These are phyloP conservation scores for Alloscopus bannaensis DNA, from an alignment of 2,888 invertebrate genomes.

Conservation along the genomic window DNA sequence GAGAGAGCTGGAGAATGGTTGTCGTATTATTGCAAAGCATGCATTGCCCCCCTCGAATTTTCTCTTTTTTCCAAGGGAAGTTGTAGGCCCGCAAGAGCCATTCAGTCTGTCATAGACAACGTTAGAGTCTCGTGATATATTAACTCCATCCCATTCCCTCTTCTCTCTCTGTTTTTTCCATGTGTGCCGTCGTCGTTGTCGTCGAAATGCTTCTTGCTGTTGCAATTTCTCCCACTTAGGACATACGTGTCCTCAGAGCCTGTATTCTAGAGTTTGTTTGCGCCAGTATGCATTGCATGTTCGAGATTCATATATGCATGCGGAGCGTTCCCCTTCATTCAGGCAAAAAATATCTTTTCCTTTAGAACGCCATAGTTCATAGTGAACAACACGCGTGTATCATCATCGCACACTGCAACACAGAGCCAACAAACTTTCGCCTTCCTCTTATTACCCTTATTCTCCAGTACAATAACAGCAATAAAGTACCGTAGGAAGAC, in stretches of 20 bases:
- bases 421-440: too few relatives aligned
- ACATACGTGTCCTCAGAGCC: slow-evolving; percentile 21
- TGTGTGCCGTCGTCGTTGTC: slow-evolving; percentile 43
- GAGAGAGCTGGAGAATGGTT: too few relatives aligned
- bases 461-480: slow-evolving; percentile 48
- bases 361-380: too few relatives aligned
- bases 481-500: slow-evolving; percentile 56
- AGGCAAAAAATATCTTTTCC: too few relatives aligned
- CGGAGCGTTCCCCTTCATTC: too few relatives aligned
- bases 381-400: too few relatives aligned
- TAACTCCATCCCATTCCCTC: slow-evolving; percentile 74
- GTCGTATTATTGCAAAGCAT: slow-evolving; percentile 17
- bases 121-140: slow-evolving; percentile 75
- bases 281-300: background rate
- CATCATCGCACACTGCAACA: too few relatives aligned
- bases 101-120: slow-evolving; percentile 75
- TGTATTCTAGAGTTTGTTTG: too few relatives aligned
- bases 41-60: slow-evolving; percentile 67
- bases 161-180: slow-evolving; percentile 36
- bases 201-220: slow-evolving; percentile 48
- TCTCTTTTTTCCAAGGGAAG: slow-evolving; percentile 60
- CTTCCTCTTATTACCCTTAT: slow-evolving; percentile 47
- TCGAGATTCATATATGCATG: background rate
- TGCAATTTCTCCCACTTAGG: slow-evolving; percentile 50
- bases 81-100: slow-evolving; percentile 73